A percentile compares a stretch with the other conserved stretches of the same genome.
phyloP scores from a whole-genome alignment of 2,888 invertebrate species.

The Scrobipalpa costella region DNA sequence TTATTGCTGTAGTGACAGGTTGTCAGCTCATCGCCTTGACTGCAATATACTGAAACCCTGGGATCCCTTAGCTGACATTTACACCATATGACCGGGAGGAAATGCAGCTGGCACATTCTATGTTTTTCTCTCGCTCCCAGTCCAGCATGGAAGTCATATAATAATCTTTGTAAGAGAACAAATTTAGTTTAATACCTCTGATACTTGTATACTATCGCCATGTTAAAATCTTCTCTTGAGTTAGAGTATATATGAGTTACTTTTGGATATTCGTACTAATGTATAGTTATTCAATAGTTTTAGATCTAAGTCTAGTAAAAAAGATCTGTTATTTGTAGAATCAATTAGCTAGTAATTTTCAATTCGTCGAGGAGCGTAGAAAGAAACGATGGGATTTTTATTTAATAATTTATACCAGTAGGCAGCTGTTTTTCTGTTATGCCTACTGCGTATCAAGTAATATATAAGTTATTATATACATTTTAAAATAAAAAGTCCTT shows the following conservation, averaged over 20 bases:
- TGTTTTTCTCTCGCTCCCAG: too few species aligned
- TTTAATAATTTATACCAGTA: background rate
- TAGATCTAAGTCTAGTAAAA: constrained; percentile 31
- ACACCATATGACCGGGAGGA: too few species aligned
- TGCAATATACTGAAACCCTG: too few species aligned
- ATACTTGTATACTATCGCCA: constrained; percentile 11
- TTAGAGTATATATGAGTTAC: background rate
- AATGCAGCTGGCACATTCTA: too few species aligned
- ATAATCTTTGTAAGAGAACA: background rate
- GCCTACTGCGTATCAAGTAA: background rate
- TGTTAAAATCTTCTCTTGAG: background rate
- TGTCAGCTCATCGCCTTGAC: too few species aligned
- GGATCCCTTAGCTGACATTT: too few species aligned
- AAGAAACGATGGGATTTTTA: constrained; percentile 26
- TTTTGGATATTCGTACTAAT: constrained; percentile 4
- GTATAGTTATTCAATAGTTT: constrained; percentile 28
- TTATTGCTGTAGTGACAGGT: too few species aligned
- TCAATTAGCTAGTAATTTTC: constrained; percentile 32
- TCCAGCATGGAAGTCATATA: too few species aligned
- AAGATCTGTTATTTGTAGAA: constrained; percentile 33
- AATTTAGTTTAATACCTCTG: background rate
- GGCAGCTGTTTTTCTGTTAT: background rate
- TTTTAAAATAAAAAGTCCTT: constrained; percentile 17
- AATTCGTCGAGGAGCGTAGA: constrained; percentile 26
- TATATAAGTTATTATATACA: constrained; percentile 20